Percentiles rank a stretch among this genome's conserved stretches.
These are phyloP conservation scores for Trachurus trachurus DNA, from an alignment of 2,797 vertebrate species.

Conservation along the genomic window DNA sequence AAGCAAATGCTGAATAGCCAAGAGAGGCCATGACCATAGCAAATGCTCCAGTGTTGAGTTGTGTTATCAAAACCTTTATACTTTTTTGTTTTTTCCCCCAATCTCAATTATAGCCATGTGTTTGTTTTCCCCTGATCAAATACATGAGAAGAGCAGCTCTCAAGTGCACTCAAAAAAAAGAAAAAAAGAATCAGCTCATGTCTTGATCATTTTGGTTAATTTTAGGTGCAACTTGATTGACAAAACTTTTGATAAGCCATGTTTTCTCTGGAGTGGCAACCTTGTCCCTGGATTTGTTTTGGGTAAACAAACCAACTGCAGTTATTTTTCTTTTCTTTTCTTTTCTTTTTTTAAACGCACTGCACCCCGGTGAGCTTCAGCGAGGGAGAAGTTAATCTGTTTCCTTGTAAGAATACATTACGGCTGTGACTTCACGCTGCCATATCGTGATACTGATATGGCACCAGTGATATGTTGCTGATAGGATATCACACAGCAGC, in stretches of 20 bases:
- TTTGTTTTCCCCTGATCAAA: slow-evolving; percentile 26
- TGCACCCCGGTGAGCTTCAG: slow-evolving; percentile 1
- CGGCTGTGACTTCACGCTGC: slow-evolving; percentile 1
- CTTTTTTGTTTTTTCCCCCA: not conserved
- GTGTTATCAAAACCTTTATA: not conserved
- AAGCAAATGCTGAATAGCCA: too few relatives aligned
- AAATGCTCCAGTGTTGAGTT: not conserved
- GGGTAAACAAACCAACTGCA: not conserved
- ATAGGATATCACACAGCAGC: slow-evolving; percentile 2
- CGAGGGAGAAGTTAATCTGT: slow-evolving; percentile 24
- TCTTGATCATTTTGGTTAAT: slow-evolving; percentile 6
- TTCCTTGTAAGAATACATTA: slow-evolving; percentile 26
- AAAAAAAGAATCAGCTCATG: not conserved
- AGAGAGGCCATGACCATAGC: not conserved
- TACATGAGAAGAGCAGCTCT: not conserved
- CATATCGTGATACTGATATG: slow-evolving; percentile 2
- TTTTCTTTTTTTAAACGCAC: not conserved
- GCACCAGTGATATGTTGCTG: slow-evolving; percentile 4
- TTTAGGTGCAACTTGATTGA: slow-evolving; percentile 13
- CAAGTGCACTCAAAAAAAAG: slow-evolving; percentile 3
- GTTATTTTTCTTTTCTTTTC: not conserved
- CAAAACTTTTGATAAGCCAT: not conserved
- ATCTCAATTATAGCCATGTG: not conserved
- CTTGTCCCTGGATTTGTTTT: slow-evolving; percentile 18
- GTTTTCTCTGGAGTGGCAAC: not conserved